Conservation (phyloP, 2,888 invertebrate genomes). For the Hemistola chrysoprasaria region DNA sequence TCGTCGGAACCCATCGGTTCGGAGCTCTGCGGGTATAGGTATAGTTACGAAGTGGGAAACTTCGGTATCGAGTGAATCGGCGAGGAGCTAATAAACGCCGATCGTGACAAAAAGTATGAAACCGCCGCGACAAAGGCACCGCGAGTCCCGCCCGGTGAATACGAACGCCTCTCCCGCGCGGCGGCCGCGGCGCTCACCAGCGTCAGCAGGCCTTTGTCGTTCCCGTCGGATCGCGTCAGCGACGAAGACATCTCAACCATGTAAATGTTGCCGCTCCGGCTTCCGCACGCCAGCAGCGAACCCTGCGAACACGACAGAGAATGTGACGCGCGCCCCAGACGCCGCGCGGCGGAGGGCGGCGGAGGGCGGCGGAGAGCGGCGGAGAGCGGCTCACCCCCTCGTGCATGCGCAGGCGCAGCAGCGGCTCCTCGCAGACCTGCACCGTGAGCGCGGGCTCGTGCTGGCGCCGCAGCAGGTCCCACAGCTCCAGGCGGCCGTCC, state of each 20-base stretch:
- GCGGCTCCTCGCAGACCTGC: conserved; percentile 72
- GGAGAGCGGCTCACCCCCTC: conserved; percentile 54
- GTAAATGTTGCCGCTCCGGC: conserved; percentile 86
- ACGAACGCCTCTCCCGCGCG: not conserved
- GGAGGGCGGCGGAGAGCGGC: not conserved
- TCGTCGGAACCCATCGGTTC: too few species aligned
- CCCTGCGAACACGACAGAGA: conserved; percentile 62
- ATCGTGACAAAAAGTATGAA: too few species aligned
- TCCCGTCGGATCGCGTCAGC: conserved; percentile 84
- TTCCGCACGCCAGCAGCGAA: conserved; percentile 87
- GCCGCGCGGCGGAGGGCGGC: not conserved
- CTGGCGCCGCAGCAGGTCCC: conserved; percentile 94
- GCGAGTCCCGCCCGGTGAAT: not conserved
- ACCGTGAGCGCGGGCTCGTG: conserved; percentile 87
- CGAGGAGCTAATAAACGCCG: too few species aligned
- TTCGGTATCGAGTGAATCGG: too few species aligned
- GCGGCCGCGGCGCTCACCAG: conserved; percentile 72
- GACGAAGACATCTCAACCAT: conserved; percentile 88
- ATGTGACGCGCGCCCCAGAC: not conserved
- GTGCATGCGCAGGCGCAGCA: conserved; percentile 67
- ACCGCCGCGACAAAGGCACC: too few species aligned
- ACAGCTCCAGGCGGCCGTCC: conserved; percentile 91
- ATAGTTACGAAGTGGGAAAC: too few species aligned
- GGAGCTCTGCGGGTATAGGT: too few species aligned
- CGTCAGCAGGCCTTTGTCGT: conserved; percentile 87